These are phyloP conservation scores for Phrynocephalus guinanensis DNA, from an alignment of 2,797 vertebrate species.

Conservation along the genomic window DNA sequence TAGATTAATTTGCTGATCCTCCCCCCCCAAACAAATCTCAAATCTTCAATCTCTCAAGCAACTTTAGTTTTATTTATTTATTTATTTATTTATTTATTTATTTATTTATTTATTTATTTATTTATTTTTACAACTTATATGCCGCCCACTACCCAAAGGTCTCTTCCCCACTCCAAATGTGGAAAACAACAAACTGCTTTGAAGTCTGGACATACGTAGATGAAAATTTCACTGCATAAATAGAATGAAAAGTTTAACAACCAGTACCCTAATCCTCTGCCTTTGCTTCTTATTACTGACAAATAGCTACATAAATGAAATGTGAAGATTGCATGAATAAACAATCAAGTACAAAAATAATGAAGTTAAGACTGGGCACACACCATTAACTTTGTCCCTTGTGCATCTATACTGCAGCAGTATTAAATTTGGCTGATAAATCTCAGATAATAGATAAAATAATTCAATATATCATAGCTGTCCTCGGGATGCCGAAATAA, in stretches of 20 bases:
- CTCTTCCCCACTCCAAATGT: not conserved
- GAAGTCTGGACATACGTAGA: not conserved
- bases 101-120: too few species aligned
- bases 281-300: constrained; percentile 20
- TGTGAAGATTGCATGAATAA: constrained; percentile 29
- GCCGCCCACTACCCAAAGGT: too few species aligned
- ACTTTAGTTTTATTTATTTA: not conserved
- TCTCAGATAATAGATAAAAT: constrained; percentile 33
- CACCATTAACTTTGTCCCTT: constrained; percentile 29
- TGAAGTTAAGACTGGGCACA: constrained; percentile 21
- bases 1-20: not conserved
- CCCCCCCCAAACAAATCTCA: not conserved
- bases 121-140: too few species aligned
- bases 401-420: not conserved
- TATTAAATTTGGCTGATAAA: constrained; percentile 22
- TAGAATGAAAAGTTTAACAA: not conserved
- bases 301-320: constrained; percentile 30
- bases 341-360: constrained; percentile 27
- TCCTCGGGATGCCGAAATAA: not conserved
- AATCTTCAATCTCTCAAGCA: not conserved
- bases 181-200: not conserved
- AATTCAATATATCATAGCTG: constrained; percentile 29
- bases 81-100: too few species aligned
- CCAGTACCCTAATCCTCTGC: not conserved
- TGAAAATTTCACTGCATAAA: not conserved